Conservation (phyloP, 2,797 vertebrate species). For the Anabas testudineus region DNA sequence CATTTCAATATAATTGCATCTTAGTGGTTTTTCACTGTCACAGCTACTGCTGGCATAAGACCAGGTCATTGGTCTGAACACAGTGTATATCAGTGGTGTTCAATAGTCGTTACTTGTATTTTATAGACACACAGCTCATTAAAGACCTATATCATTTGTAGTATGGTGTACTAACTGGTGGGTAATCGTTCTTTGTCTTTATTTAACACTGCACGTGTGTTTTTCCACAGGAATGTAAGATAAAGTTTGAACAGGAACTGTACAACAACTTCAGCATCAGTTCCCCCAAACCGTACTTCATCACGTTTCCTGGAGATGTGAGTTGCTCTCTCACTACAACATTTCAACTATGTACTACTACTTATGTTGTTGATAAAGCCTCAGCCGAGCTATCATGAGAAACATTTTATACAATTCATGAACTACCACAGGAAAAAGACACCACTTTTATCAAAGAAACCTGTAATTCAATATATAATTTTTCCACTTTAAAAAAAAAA, state of each 20-base stretch:
- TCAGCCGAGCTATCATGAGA: background rate
- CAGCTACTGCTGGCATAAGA: background rate
- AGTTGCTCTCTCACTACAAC: slow-evolving; percentile 75
- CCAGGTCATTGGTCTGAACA: background rate
- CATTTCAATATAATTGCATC: background rate
- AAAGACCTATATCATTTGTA: background rate
- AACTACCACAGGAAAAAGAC: background rate
- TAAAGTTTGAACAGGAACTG: slow-evolving; percentile 94
- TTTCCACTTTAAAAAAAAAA: background rate
- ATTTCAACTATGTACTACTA: too few species aligned
- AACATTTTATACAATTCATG: background rate
- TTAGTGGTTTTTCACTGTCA: background rate
- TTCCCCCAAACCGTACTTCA: slow-evolving; percentile 91
- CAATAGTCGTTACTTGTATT: background rate
- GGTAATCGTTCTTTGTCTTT: background rate
- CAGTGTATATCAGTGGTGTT: background rate
- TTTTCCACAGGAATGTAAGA: slow-evolving; percentile 89
- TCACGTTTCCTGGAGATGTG: slow-evolving; percentile 97
- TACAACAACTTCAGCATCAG: slow-evolving; percentile 91
- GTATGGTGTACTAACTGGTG: background rate
- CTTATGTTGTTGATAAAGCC: too few species aligned
- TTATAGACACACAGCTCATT: background rate
- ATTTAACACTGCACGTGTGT: slow-evolving; percentile 1
- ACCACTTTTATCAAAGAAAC: background rate
- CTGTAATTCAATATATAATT: background rate